Evolutionary conservation across 2,888 invertebrate genomes (phyloP).

Genomic region (Antheraea yamamai): DNA sequence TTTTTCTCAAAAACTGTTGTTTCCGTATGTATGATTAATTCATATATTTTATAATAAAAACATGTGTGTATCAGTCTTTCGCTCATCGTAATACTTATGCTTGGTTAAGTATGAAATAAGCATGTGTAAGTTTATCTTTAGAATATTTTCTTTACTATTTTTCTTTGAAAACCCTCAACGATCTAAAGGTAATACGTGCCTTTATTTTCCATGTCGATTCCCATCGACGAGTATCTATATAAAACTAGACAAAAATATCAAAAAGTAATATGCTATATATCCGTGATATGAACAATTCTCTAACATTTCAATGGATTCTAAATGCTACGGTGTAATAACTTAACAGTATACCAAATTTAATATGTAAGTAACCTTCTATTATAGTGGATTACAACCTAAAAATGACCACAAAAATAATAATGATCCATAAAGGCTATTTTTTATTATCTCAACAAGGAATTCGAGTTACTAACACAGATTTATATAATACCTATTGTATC

Average conservation of each 20-base stretch:
- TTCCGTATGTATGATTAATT: too few relatives aligned
- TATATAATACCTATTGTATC: too few relatives aligned
- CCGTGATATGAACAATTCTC: background rate
- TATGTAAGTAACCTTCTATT: too few relatives aligned
- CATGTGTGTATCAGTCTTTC: too few relatives aligned
- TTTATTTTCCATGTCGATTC: constrained; percentile 7
- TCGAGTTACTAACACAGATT: too few relatives aligned
- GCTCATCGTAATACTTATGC: background rate
- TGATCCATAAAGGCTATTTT: too few relatives aligned
- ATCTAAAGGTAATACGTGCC: background rate
- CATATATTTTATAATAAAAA: background rate
- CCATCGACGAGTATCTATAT: constrained; percentile 5
- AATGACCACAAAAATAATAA: too few relatives aligned
- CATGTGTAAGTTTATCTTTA: background rate
- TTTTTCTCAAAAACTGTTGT: too few relatives aligned
- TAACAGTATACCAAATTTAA: background rate
- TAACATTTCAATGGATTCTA: constrained; percentile 6
- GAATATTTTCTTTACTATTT: background rate
- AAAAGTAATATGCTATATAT: background rate
- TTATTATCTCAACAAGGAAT: too few relatives aligned
- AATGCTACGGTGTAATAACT: background rate
- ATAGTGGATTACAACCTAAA: too few relatives aligned
- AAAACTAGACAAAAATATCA: constrained; percentile 6
- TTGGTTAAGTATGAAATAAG: background rate
- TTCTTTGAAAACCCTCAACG: background rate